Percentiles rank a stretch among this genome's conserved stretches.
phyloP scores from a whole-genome alignment of 2,888 invertebrate genomes.

The Himalopsyche kuldschensis region DNA sequence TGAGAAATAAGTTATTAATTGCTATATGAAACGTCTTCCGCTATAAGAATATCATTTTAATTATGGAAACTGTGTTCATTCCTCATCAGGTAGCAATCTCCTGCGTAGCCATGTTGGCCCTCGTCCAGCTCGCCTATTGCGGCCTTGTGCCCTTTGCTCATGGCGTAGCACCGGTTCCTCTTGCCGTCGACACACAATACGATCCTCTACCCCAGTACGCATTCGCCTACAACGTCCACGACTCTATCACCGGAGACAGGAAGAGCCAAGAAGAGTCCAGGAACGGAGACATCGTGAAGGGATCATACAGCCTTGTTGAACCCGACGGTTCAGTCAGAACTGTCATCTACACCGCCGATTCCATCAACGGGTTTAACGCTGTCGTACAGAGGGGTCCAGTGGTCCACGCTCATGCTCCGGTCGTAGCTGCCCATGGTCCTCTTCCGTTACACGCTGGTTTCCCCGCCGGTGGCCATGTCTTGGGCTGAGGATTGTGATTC shows the following conservation, averaged over 20 bases:
- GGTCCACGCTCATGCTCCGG: constrained; percentile 32
- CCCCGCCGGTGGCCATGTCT: constrained; percentile 25
- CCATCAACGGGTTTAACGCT: constrained; percentile 48
- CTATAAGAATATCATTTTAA: too few species aligned
- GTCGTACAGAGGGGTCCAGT: constrained; percentile 45
- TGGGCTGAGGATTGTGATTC: constrained; percentile 19
- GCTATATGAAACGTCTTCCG: too few species aligned
- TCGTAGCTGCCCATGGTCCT: constrained; percentile 18
- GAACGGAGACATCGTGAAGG: constrained; percentile 47
- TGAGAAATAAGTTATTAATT: too few species aligned
- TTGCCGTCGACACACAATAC: constrained; percentile 40
- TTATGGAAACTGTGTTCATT: too few species aligned
- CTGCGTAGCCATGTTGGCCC: constrained; percentile 27
- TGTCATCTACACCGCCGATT: constrained; percentile 48
- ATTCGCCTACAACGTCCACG: constrained; percentile 48
- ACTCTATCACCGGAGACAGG: constrained; percentile 47
- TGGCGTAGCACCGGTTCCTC: constrained; percentile 37
- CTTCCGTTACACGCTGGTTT: constrained; percentile 10
- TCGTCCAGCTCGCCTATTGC: constrained; percentile 33
- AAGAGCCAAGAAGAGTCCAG: constrained; percentile 47
- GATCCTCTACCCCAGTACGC: constrained; percentile 47
- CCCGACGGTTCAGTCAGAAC: constrained; percentile 47
- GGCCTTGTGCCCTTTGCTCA: constrained; percentile 31
- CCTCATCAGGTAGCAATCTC: constrained; percentile 24
- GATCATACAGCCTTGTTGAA: constrained; percentile 47